phyloP scores from a whole-genome alignment of 2,113 vertebrate species.

The Pituophis catenifer region DNA sequence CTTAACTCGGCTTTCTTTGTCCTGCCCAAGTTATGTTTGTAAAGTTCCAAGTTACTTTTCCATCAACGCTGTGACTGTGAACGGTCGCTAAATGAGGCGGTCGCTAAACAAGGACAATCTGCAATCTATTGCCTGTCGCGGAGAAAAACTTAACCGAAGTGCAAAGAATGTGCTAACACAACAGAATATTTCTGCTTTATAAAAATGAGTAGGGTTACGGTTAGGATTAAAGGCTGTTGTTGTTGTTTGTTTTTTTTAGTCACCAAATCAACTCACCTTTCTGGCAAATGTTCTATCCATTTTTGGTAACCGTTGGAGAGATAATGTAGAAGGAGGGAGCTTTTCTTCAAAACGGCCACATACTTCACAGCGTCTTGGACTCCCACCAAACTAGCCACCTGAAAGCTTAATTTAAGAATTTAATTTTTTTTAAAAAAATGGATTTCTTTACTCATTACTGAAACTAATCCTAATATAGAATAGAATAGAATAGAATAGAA shows the following conservation, averaged over 20 bases:
- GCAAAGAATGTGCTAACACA: not conserved
- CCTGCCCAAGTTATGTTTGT: not conserved
- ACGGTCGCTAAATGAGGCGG: not conserved
- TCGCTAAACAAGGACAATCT: not conserved
- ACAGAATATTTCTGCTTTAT: not conserved
- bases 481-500: no score
- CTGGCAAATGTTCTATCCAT: constrained; percentile 89
- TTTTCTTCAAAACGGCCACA: constrained; percentile 84
- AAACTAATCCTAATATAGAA: not conserved
- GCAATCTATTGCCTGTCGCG: not conserved
- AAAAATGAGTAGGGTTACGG: not conserved
- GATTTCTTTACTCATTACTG: not conserved
- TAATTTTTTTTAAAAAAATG: not conserved
- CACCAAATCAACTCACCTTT: constrained; percentile 73
- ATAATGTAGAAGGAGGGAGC: constrained; percentile 82
- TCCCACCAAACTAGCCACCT: constrained; percentile 81
- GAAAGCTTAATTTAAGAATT: constrained; percentile 76
- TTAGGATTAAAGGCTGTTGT: not conserved
- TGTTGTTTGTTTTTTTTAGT: no score
- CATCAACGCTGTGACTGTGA: not conserved
- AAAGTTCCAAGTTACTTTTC: not conserved
- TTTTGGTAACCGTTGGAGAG: constrained; percentile 92
- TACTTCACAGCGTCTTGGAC: constrained; percentile 81
- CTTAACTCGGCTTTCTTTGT: not conserved
- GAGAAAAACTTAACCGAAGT: not conserved